Percentiles rank a stretch among this genome's conserved stretches.
These are phyloP conservation scores for Aspiorhynchus laticeps DNA, from an alignment of 2,113 vertebrate genomes.

Conservation along the genomic window DNA sequence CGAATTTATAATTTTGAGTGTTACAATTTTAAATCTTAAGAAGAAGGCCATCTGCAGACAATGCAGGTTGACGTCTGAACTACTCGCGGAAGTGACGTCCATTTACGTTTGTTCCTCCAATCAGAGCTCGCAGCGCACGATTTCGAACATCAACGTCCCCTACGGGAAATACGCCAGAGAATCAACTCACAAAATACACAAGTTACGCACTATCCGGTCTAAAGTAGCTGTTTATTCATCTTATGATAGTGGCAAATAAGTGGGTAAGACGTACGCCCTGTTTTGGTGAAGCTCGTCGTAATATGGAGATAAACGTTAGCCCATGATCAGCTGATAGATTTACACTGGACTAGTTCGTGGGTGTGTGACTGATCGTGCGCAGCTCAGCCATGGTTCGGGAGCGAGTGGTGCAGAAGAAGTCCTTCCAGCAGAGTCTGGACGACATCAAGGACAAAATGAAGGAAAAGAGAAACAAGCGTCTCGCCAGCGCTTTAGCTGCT, in stretches of 20 bases:
- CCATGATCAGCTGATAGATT: not conserved
- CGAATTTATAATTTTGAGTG: not conserved
- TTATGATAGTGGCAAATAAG: not conserved
- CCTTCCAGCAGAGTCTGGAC: slow-evolving; percentile 85
- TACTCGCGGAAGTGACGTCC: slow-evolving; percentile 64
- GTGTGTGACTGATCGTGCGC: too few species aligned
- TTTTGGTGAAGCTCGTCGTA: not conserved
- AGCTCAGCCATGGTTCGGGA: slow-evolving; percentile 80
- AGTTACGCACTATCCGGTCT: not conserved
- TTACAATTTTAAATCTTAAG: not conserved
- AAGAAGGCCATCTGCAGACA: not conserved
- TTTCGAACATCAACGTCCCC: slow-evolving; percentile 67
- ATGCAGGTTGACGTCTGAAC: not conserved
- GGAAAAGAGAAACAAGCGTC: slow-evolving; percentile 85
- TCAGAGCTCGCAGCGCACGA: slow-evolving; percentile 57
- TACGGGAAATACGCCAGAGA: too few species aligned
- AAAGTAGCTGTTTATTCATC: not conserved
- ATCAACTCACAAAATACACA: not conserved
- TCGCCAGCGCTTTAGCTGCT: slow-evolving; percentile 68
- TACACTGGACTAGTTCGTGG: not conserved
- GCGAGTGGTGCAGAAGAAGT: slow-evolving; percentile 79
- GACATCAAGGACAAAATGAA: slow-evolving; percentile 93
- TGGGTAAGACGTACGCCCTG: not conserved
- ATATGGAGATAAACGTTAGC: not conserved
- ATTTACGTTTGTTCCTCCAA: slow-evolving; percentile 52